Conservation (phyloP, 1,140 invertebrate genomes). For the Leucophenga varia region DNA sequence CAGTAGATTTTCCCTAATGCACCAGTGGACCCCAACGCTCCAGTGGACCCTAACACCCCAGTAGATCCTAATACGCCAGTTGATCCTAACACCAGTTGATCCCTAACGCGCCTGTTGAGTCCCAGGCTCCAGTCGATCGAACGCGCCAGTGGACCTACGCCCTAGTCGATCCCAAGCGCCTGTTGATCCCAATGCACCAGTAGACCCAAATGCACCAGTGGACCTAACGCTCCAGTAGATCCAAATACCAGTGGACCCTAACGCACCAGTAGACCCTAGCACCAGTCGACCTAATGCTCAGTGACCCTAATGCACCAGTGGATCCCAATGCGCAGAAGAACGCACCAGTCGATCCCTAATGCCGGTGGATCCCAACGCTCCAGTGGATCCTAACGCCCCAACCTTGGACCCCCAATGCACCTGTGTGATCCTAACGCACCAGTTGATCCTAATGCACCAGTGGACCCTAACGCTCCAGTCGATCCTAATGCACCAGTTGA, state of each 20-base stretch:
- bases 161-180: slow-evolving; percentile 3
- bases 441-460: slow-evolving; percentile 12
- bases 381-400: slow-evolving; percentile 7
- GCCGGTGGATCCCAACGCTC: slow-evolving; percentile 4
- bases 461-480: slow-evolving; percentile 12
- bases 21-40: slow-evolving; percentile 7
- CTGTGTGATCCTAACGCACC: slow-evolving; percentile 11
- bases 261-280: slow-evolving; percentile 1
- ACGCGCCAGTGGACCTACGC: slow-evolving; percentile 1
- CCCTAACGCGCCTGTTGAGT: slow-evolving; percentile 5
- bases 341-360: neutral
- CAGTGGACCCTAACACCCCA: slow-evolving; percentile 8
- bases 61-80: slow-evolving; percentile 9
- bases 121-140: slow-evolving; percentile 9
- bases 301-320: slow-evolving; percentile 2
- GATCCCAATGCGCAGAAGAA: slow-evolving; percentile 5
- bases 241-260: no score
- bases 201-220: slow-evolving; percentile 12
- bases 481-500: slow-evolving; percentile 2
- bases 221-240: slow-evolving; percentile 1
- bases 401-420: slow-evolving; percentile 6
- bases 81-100: slow-evolving; percentile 1
- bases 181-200: slow-evolving; percentile 16
- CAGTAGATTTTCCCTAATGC: slow-evolving; percentile 1
- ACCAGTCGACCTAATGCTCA: neutral